These are phyloP conservation scores for Protonemura montana DNA, from an alignment of 2,888 invertebrate species.

Conservation along the genomic window DNA sequence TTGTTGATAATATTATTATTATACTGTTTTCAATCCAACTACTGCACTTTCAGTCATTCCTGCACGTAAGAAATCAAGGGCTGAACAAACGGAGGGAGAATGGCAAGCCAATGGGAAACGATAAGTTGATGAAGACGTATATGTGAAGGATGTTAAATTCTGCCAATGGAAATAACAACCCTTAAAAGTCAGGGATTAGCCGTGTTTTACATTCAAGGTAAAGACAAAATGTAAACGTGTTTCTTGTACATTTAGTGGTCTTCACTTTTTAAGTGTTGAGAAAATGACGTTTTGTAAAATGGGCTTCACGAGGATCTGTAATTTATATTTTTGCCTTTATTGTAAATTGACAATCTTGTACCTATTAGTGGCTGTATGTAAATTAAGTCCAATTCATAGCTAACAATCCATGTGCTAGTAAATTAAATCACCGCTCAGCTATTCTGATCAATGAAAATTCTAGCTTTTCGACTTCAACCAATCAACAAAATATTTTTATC, in stretches of 20 bases:
- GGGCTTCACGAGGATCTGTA: not conserved
- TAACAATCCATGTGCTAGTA: no score
- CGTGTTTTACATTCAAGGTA: not conserved
- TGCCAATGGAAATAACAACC: not conserved
- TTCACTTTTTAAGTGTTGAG: not conserved
- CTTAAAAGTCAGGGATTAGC: not conserved
- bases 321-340: no score
- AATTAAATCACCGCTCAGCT: no score
- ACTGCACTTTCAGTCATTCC: slow-evolving; percentile 23
- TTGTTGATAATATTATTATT: slow-evolving; percentile 7
- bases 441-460: no score
- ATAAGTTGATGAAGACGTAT: not conserved
- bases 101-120: not conserved
- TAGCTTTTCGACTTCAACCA: no score
- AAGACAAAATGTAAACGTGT: not conserved
- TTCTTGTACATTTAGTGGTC: not conserved
- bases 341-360: no score
- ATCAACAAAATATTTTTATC: no score
- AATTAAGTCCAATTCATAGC: no score
- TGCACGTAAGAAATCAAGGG: slow-evolving; percentile 15
- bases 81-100: not conserved
- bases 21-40: slow-evolving; percentile 24
- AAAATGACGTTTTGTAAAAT: not conserved
- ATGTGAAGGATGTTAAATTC: not conserved
- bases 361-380: no score